Evolutionary conservation across 2,113 vertebrate species (phyloP), one percentile per base, ranked within the genome.

Genomic region (Callospermophilus lateralis): DNA sequence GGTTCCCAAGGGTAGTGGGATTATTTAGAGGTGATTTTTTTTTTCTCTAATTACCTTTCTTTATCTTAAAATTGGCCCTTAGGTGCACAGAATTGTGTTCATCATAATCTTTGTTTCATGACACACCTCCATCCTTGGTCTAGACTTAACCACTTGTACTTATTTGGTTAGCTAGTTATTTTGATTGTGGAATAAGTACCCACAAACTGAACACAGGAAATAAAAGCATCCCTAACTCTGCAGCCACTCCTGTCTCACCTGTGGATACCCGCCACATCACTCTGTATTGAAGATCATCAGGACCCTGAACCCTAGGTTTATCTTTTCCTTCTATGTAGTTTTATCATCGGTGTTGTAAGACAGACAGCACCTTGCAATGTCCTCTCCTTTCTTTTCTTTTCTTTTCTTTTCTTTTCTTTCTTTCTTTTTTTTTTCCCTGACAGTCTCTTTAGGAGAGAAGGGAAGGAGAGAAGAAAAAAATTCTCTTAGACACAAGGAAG

Each of bases 141-240:
- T 34, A 79, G 65, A 6, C 13, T 24, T 17, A n/a, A 65, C n/a
- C 20, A 79, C 58, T 63, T 90, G 32, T 42, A 72, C 79, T 90
- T 94, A 85, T 88, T 91, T 89, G 48, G 22, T 68, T 70, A 45
- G 42, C 24, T 68, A 78, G 19, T 37, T 95, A 68, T 83, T 95
- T 90, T 89, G 76, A 92, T 94, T 63, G 72, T 77, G 55, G 74
- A 63, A 37, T 83, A 89, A 94, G 34, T 45, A 61, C 30, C n/a
- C 39, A 78, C 76, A 78, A 84, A 90, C 20, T 32, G 73, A 48
- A 61, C 12, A 48, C 58, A 83, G 65, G 67, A 77, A 81, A 45
- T 32, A 84, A 94, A 87, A 55, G 10, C 65, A 63, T 37, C 77
- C 8, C 72, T 77, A 70, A 42, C 20, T 22, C 42, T 22, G 4